Base-by-base conservation (phyloP, 2,888 invertebrate species). In the Drosophila seclusa region DNA sequence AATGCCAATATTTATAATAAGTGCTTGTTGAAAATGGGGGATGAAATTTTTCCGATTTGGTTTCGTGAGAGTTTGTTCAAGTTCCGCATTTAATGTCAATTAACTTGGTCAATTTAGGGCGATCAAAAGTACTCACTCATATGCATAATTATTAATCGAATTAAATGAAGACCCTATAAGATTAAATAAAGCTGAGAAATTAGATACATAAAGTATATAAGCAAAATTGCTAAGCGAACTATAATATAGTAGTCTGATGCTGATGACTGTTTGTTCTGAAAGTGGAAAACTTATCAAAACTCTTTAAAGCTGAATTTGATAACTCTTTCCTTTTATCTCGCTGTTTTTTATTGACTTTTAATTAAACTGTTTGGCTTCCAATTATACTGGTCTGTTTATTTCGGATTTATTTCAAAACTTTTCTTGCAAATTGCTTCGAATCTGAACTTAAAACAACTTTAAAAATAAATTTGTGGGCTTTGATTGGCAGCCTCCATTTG, bases 401-500 rank as follows among this genome's bases (percentile, higher is more conserved):
- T 21, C 21, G 1, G n/a, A 5, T 21, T 21, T 5, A 21, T 13
- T 42, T 21, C 11, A 42, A 21, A 13, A 21, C 21, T 21, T 6
- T 42, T 42, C 42, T 2, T 21, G 11, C 21, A 13, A 11, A 21
- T n/a, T n/a, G n/a, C n/a, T n/a, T n/a, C n/a, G n/a, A n/a, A n/a
- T n/a, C n/a, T n/a, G n/a, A n/a, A n/a, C n/a, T n/a, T 40, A 8
- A 31, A 31, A 31, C 31, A 11, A 29, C n/a, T 50, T 52, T 13
- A 38, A 6, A 60, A 21, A 16, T 8, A 21, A 8, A 11, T 38
- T 16, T 24, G 13, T 2, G 21, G 13, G 2, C 31, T 61, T 55
- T 40, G 24, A 61, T 61, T 57, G 40, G 31, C 61, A 31, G 21
- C 10, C n/a, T 57, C 3, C 10, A 11, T 40, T 55, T 61, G 18